Base-by-base conservation (phyloP, 2,797 vertebrate genomes). In the Stomatorhinus walkeri region DNA sequence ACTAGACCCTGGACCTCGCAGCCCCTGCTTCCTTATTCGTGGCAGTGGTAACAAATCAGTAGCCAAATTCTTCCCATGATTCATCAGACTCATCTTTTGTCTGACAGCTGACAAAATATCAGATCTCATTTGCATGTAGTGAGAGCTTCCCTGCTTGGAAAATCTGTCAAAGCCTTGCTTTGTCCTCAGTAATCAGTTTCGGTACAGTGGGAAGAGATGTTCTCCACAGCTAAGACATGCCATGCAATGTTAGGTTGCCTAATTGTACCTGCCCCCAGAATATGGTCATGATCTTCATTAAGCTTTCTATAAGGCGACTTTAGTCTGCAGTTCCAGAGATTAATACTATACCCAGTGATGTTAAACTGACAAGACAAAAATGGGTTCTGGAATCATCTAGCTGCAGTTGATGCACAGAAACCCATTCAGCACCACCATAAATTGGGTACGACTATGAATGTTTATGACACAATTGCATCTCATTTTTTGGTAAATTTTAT, bases 31-130 rank as follows among this genome's bases (percentile, higher is more conserved):
- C 68, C 88, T 83, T 12, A 3, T 3, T 9, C 3, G 14, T 64
- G 19, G n/a, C 6, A 85, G 86, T 46, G 8, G 54, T 52, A 16
- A 76, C 19, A 43, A 64, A 64, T 68, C 48, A 36, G 28, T 24
- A 43, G 59, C 61, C 22, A 40, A 36, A 86, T 87, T 76, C 83
- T 61, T 51, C 59, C 32, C 56, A 36, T 61, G 16, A 49, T 52
- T 19, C 56, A 14, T 88, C 88, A 19, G 19, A 85, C 59, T 40
- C 28, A 32, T 51, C 40, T 89, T 64, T 51, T 40, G 0, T 46
- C 83, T 51, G 83, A 89, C 59, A 86, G 48, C 43, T 49, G 46
- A 88, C 24, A 87, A 36, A 61, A 61, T 61, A n/a, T 87, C 28
- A 19, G 51, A 32, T 36, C 36, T 87, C 19, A 14, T 54, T 51